Conservation (phyloP, 2,113 vertebrate genomes). For the Puma concolor region DNA sequence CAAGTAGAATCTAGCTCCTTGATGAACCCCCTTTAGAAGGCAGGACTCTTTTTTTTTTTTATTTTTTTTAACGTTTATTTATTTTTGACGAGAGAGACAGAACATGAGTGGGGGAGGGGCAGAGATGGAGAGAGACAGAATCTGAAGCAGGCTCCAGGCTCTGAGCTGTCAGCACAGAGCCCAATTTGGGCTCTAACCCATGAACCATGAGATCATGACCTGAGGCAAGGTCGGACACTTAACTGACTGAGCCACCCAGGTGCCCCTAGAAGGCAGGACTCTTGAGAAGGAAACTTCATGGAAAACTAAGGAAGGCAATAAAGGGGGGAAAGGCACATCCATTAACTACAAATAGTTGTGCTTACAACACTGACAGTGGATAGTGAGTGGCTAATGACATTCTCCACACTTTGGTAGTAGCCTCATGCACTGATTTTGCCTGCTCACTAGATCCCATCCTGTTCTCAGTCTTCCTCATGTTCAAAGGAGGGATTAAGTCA, state of each 20-base stretch:
- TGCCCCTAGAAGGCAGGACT: neutral
- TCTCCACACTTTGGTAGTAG: neutral
- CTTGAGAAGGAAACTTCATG: slow-evolving; percentile 23
- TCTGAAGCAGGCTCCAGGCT: no score
- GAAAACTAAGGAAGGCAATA: neutral
- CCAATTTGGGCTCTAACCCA: no score
- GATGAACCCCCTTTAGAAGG: neutral
- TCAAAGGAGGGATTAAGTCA: neutral
- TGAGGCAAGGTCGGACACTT: no score
- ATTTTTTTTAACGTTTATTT: no score
- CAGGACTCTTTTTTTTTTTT: no score
- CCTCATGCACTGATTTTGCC: neutral
- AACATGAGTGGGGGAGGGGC: no score
- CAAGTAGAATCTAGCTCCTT: neutral
- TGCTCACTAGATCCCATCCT: neutral
- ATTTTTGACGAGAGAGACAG: no score
- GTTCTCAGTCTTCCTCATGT: neutral
- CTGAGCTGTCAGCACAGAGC: no score
- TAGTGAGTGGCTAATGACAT: neutral
- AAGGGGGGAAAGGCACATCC: neutral
- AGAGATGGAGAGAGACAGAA: no score
- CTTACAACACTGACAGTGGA: neutral
- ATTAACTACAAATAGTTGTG: neutral
- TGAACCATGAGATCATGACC: no score
- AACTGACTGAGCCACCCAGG: no score